Evolutionary conservation across 1,140 invertebrate species (phyloP).

Genomic region (Penaeus indicus): DNA sequence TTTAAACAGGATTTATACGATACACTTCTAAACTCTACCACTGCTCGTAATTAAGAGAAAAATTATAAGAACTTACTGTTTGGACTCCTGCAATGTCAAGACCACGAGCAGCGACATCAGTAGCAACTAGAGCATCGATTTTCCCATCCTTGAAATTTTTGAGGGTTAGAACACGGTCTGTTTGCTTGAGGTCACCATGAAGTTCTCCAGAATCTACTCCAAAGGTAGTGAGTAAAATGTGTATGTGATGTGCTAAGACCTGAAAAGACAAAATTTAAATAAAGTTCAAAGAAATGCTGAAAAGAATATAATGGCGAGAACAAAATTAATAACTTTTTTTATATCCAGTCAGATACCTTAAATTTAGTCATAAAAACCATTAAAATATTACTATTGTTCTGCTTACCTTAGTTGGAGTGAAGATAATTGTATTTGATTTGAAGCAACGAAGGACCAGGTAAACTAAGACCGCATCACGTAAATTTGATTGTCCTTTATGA

Average conservation of each 20-base stretch:
- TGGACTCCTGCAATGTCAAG: constrained; percentile 96
- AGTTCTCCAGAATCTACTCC: constrained; percentile 91
- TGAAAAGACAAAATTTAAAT: neutral
- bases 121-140: constrained; percentile 93
- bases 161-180: constrained; percentile 90
- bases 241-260: constrained; percentile 87
- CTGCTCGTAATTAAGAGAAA: constrained; percentile 23
- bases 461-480: constrained; percentile 91
- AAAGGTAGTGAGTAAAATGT: constrained; percentile 90
- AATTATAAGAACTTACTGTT: constrained; percentile 77
- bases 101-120: constrained; percentile 96
- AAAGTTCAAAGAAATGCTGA: neutral
- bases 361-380: neutral
- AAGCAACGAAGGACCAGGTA: constrained; percentile 95
- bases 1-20: neutral
- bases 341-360: too few relatives aligned
- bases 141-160: constrained; percentile 89
- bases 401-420: constrained; percentile 92
- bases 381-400: neutral
- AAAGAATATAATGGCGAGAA: neutral
- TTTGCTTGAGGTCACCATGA: constrained; percentile 95
- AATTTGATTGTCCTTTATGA: constrained; percentile 83
- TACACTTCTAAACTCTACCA: constrained; percentile 34
- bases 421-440: constrained; percentile 91
- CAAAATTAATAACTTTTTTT: too few relatives aligned